phyloP scores from a whole-genome alignment of 2,797 vertebrate genomes.

The Halcyon chelicuti region DNA sequence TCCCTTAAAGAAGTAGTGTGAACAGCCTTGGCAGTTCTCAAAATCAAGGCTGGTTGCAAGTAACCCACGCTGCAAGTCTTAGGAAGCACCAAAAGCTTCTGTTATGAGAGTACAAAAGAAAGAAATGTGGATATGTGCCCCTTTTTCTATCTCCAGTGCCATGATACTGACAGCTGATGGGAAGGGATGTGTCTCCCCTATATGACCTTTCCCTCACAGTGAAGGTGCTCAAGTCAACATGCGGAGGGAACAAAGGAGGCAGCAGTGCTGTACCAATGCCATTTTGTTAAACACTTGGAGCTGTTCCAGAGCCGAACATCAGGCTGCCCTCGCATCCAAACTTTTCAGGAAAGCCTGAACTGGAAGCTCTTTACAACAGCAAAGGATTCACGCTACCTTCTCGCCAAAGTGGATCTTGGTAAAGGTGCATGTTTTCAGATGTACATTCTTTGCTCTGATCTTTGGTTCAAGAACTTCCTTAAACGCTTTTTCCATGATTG shows the following conservation, averaged over 20 bases:
- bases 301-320: not conserved
- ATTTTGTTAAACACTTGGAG: not conserved
- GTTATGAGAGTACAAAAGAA: not conserved
- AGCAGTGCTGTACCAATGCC: not conserved
- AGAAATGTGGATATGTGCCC: not conserved
- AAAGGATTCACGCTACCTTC: conserved; percentile 76
- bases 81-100: not conserved
- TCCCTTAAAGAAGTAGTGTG: not conserved
- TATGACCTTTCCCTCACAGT: rapidly evolving
- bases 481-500: conserved; percentile 92
- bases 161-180: not conserved
- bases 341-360: not conserved
- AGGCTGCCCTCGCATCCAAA: not conserved
- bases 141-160: not conserved
- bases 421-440: conserved; percentile 91
- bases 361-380: too few species aligned
- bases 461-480: conserved; percentile 86
- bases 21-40: not conserved
- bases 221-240: not conserved
- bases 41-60: not conserved
- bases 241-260: not conserved
- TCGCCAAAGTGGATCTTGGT: conserved; percentile 93
- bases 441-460: conserved; percentile 84
- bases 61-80: not conserved
- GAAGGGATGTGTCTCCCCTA: not conserved